phyloP scores from a whole-genome alignment of 2,113 vertebrate genomes.

The Telmatochromis brichardi region DNA sequence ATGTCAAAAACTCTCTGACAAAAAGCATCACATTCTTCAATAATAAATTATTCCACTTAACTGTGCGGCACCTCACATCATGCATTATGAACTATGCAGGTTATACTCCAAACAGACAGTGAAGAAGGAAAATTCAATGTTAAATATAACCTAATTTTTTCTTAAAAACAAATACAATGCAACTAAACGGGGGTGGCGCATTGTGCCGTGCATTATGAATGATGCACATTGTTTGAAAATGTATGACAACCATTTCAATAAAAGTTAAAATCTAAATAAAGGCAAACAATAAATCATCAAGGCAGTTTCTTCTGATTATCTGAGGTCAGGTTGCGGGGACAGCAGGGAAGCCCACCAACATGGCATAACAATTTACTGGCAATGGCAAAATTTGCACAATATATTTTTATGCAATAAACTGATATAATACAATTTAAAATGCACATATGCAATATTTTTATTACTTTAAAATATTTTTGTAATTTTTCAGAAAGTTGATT shows the following conservation, averaged over 20 bases:
- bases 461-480: not conserved
- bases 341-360: not conserved
- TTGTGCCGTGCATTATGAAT: not conserved
- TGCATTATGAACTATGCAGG: not conserved
- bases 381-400: not conserved
- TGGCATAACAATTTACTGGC: not conserved
- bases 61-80: not conserved
- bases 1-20: not conserved
- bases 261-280: not conserved
- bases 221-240: not conserved
- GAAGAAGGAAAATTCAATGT: not conserved
- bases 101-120: not conserved
- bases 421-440: not conserved
- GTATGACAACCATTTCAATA: not conserved
- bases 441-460: not conserved
- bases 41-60: not conserved
- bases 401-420: not conserved
- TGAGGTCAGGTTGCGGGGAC: not conserved
- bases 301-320: not conserved
- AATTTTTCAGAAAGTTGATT: not conserved
- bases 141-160: not conserved
- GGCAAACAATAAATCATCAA: not conserved
- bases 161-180: not conserved
- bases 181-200: rapidly evolving
- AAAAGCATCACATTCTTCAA: not conserved